Evolutionary conservation across 2,888 invertebrate species (phyloP).

Genomic region (Callimorpha dominula): DNA sequence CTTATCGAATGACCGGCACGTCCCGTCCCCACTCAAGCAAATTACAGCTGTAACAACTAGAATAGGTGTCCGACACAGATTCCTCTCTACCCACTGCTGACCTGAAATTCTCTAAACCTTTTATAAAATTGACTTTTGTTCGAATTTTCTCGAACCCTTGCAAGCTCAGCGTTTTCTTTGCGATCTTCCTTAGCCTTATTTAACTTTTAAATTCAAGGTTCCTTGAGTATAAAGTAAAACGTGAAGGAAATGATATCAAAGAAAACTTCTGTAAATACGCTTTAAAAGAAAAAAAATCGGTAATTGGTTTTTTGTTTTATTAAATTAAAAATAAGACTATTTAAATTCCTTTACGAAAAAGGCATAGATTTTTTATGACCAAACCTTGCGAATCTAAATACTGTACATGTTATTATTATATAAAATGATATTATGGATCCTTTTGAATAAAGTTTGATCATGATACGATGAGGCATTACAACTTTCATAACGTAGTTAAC

Average conservation of each 20-base stretch:
- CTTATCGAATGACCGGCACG: conserved; percentile 58
- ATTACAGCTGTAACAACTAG: conserved; percentile 59
- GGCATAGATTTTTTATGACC: no score
- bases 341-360: background rate
- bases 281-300: conserved; percentile 35
- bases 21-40: conserved; percentile 58
- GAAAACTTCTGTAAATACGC: conserved; percentile 34
- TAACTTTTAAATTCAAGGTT: conserved; percentile 45
- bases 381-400: no score
- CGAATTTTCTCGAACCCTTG: conserved; percentile 31
- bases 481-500: no score
- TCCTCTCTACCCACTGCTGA: conserved; percentile 46
- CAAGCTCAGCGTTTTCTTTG: conserved; percentile 39
- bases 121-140: conserved; percentile 46
- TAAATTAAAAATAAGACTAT: conserved; percentile 1
- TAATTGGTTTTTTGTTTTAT: conserved; percentile 34
- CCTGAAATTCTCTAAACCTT: conserved; percentile 33
- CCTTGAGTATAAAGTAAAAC: conserved; percentile 35
- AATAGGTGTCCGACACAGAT: conserved; percentile 59
- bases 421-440: no score
- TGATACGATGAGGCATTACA: no score
- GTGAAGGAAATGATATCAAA: conserved; percentile 44
- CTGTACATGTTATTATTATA: no score
- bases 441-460: no score
- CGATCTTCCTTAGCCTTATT: conserved; percentile 40